Percentiles rank a stretch among this genome's conserved stretches.
These are phyloP conservation scores for Pseudoatta argentina DNA, from an alignment of 1,140 invertebrate genomes.

Conservation along the genomic window DNA sequence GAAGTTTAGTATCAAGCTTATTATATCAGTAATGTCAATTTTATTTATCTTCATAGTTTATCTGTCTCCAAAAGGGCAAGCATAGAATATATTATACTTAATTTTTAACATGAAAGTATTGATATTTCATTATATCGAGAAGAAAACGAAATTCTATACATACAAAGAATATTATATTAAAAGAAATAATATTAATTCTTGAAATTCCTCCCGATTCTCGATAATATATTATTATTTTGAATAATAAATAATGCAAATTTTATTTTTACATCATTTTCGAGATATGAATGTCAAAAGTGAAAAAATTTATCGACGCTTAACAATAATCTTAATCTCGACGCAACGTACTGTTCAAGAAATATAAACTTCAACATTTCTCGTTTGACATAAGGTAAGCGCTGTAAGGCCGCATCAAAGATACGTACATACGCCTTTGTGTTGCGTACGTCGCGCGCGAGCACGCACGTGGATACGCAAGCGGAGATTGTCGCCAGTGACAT, in stretches of 20 bases:
- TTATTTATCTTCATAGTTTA: not conserved
- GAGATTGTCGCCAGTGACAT: constrained; percentile 57
- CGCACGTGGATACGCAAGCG: constrained; percentile 35
- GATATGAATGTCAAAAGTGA: not conserved
- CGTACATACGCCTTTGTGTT: not conserved
- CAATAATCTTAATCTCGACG: not conserved
- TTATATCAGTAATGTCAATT: not conserved
- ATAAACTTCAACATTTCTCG: not conserved
- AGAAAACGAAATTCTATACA: no score
- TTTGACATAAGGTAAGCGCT: not conserved
- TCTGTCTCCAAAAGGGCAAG: not conserved
- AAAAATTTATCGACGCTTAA: not conserved
- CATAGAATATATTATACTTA: not conserved
- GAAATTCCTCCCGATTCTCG: not conserved
- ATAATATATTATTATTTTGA: not conserved
- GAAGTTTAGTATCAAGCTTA: not conserved
- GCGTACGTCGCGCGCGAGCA: not conserved
- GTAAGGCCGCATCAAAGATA: not conserved
- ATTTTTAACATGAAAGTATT: not conserved
- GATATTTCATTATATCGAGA: not conserved
- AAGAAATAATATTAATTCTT: not conserved
- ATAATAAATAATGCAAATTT: not conserved
- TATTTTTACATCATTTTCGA: not conserved
- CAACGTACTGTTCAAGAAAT: not conserved
- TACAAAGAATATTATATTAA: not conserved